A percentile compares a stretch with the other conserved stretches of the same genome.
Conservation (phyloP, 2,888 invertebrate species). For the Catocala nupta region DNA sequence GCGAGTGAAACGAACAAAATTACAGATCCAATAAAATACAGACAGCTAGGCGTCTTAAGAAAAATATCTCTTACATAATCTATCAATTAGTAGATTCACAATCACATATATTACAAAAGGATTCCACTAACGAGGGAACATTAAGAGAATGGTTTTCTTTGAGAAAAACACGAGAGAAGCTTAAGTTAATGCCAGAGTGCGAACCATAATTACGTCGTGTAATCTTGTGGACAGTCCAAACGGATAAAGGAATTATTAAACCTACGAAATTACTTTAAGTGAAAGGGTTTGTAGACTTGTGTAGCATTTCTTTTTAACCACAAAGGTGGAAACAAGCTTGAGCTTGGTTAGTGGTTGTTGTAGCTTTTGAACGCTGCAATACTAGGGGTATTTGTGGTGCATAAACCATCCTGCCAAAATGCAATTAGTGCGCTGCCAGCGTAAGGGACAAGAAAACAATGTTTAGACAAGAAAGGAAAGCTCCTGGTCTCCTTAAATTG, state of each 20-base stretch:
- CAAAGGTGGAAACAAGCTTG: no score
- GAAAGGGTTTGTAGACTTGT: not conserved
- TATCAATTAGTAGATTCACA: slow-evolving; percentile 16
- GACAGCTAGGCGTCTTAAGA: not conserved
- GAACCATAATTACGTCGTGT: slow-evolving; percentile 15
- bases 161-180: slow-evolving; percentile 3
- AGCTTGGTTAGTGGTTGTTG: no score
- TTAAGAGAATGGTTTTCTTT: slow-evolving; percentile 16
- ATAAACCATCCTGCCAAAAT: no score
- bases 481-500: no score
- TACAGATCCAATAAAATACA: no score
- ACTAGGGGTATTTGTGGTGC: no score
- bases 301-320: no score
- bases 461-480: no score
- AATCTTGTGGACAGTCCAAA: slow-evolving; percentile 11
- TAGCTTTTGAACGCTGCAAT: no score
- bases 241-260: not conserved
- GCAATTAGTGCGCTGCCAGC: no score
- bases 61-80: slow-evolving; percentile 7
- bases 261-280: slow-evolving; percentile 3
- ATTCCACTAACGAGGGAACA: slow-evolving; percentile 22
- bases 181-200: slow-evolving; percentile 15
- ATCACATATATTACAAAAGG: slow-evolving; percentile 16
- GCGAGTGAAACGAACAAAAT: no score
- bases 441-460: no score